Conservation (phyloP, 2,797 vertebrate genomes). For the Sebastes variabilis region DNA sequence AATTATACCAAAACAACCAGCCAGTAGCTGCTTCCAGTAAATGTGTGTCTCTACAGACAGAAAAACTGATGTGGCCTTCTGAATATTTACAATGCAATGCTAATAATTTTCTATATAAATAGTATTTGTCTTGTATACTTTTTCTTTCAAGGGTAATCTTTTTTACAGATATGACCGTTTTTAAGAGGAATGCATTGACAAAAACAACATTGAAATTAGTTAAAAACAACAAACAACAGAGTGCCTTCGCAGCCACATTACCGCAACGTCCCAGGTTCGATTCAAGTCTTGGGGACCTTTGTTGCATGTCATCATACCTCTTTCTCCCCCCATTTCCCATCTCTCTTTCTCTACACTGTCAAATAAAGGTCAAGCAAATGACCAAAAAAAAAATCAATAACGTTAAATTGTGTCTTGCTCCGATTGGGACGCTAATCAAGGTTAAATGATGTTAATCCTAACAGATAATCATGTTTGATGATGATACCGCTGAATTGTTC, state of each 20-base stretch:
- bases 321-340: not conserved
- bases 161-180: not conserved
- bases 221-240: not conserved
- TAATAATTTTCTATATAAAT: not conserved
- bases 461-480: no score
- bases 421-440: no score
- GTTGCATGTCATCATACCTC: not conserved
- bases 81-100: not conserved
- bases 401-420: no score
- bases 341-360: not conserved
- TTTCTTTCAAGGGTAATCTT: not conserved
- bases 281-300: not conserved
- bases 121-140: not conserved
- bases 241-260: no score
- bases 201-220: not conserved
- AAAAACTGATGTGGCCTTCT: not conserved
- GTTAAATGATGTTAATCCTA: no score
- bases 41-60: not conserved
- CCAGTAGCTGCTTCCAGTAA: slow-evolving; percentile 45
- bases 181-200: not conserved
- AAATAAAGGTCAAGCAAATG: not conserved
- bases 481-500: no score
- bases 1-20: slow-evolving; percentile 84
- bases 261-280: not conserved
- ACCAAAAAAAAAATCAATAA: not conserved